Evolutionary conservation across 1,140 invertebrate genomes (phyloP), one percentile per base, ranked within the genome.

Genomic region (Brachionus plicatilis): DNA sequence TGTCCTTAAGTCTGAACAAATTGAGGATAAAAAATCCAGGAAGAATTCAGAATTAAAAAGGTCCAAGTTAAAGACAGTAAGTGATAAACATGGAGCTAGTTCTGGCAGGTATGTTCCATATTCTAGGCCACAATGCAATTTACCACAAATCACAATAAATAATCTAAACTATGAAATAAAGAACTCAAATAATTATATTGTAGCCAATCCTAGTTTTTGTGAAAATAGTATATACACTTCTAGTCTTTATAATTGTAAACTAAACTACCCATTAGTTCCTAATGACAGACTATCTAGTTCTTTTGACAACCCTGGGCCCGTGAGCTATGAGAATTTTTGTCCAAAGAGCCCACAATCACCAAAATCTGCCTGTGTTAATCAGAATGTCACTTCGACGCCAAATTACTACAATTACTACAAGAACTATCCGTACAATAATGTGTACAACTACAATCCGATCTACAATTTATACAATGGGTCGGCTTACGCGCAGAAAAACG

Each of bases 111-210:
- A 50, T 20, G 9, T 20, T 47, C 72, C 72, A 14, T 76, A 76
- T 50, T 20, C n/a, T 7, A 76, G 72, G 27, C 72, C 47, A 50
- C 4, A 20, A 50, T 37, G 41, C 12, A 50, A 24, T 12, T 5
- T 76, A 24, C 43, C 41, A 24, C 72, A 20, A 50, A 76, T 76
- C 1, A 76, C 72, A 9, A 76, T 76, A 3, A 76, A 76, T 20
- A 76, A 76, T 76, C 20, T 76, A 5, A 76, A 76, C 14, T 76
- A 76, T 50, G 72, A 76, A 50, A 76, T 76, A 4, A 76, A 75
- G 17, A 75, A 50, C n/a, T 20, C 72, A 20, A 33, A 50, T 20
- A 76, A 27, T 50, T 76, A 76, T 29, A 50, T 76, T 5, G 4
- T 76, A 20, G 27, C 43, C 8, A 76, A 76, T 76, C 47, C 72